Percentiles rank a stretch among this genome's conserved stretches.
phyloP scores from a whole-genome alignment of 2,888 invertebrate genomes.

The Trichogramma dendrolimi region DNA sequence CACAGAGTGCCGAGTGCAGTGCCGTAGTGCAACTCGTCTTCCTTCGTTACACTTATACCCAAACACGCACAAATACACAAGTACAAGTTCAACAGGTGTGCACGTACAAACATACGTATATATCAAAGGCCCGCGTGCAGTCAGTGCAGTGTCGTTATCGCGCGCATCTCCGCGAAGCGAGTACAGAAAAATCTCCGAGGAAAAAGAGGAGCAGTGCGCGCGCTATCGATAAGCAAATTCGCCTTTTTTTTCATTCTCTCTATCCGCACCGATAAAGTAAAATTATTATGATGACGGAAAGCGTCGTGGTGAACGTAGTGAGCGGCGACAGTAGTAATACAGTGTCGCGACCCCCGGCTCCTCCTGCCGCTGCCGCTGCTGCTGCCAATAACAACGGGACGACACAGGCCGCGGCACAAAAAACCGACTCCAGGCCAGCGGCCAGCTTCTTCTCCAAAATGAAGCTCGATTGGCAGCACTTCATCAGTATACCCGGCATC shows the following conservation, averaged over 20 bases:
- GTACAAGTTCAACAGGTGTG: too few relatives aligned
- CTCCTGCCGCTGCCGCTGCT: too few relatives aligned
- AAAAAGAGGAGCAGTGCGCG: background rate
- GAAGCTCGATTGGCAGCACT: conserved; percentile 63
- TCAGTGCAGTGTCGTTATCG: too few relatives aligned
- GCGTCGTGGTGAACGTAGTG: conserved; percentile 68
- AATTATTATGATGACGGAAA: conserved; percentile 72
- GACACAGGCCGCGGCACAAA: conserved; percentile 3
- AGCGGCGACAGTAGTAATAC: conserved; percentile 56
- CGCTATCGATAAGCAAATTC: too few relatives aligned
- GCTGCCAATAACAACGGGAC: background rate
- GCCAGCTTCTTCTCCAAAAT: background rate
- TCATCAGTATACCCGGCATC: conserved; percentile 75
- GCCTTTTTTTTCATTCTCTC: too few relatives aligned
- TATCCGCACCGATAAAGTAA: background rate
- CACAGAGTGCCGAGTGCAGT: too few relatives aligned
- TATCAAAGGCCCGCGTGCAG: too few relatives aligned
- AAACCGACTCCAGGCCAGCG: background rate
- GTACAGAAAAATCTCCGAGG: background rate
- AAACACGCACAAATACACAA: too few relatives aligned
- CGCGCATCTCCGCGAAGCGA: too few relatives aligned
- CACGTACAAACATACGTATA: too few relatives aligned
- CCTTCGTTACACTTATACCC: too few relatives aligned
- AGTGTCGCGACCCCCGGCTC: conserved; percentile 26
- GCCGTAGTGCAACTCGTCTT: too few relatives aligned